Conservation (phyloP, 2,113 vertebrate species). For the Egretta garzetta region DNA sequence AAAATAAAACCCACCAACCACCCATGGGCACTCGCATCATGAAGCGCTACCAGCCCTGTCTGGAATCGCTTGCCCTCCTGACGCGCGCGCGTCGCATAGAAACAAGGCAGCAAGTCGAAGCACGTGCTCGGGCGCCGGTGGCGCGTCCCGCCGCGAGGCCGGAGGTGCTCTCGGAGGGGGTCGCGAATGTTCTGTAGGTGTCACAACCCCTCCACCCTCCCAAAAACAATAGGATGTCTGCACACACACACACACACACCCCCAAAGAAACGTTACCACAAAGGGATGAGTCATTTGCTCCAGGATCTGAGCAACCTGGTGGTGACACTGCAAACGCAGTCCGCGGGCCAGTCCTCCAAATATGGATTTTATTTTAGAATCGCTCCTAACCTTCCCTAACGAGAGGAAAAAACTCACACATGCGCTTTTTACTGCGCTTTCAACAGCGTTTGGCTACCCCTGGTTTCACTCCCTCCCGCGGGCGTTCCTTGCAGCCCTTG, state of each 20-base stretch:
- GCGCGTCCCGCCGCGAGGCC: accelerated
- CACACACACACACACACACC: too few relatives aligned
- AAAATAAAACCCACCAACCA: too few relatives aligned
- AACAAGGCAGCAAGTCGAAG: neutral
- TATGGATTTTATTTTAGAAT: accelerated
- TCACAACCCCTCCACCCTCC: too few relatives aligned
- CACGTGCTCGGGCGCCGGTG: accelerated
- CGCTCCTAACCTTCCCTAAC: too few relatives aligned
- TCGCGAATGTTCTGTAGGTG: accelerated
- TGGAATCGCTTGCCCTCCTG: neutral
- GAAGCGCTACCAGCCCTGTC: neutral
- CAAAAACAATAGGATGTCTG: neutral
- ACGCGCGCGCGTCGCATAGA: accelerated
- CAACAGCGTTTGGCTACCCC: neutral
- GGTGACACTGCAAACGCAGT: too few relatives aligned
- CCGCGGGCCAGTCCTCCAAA: neutral
- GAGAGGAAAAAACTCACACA: neutral
- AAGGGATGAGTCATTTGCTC: neutral
- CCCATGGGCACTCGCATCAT: neutral
- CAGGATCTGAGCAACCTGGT: neutral
- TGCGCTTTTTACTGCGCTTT: neutral
- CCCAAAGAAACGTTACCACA: neutral
- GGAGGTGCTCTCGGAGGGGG: accelerated
- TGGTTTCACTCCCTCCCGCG: too few relatives aligned
- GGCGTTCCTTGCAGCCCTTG: accelerated